Conservation (phyloP, 2,888 invertebrate genomes). For the Chesias legatella region DNA sequence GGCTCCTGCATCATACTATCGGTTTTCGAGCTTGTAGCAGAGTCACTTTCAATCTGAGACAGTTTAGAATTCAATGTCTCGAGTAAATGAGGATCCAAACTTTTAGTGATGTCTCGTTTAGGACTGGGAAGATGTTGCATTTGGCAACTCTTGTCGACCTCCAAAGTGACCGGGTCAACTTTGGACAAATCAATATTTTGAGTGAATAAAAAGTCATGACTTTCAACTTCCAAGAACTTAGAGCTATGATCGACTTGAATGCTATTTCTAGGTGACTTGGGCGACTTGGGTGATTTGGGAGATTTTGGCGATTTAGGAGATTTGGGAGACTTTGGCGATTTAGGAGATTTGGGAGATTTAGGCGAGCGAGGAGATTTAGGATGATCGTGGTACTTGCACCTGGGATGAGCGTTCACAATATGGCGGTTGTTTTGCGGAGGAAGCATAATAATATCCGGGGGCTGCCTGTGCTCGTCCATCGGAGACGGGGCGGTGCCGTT, state of each 20-base stretch:
- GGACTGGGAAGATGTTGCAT: constrained; percentile 84
- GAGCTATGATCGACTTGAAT: constrained; percentile 60
- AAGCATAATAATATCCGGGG: constrained; percentile 70
- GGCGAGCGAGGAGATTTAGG: constrained; percentile 74
- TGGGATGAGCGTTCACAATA: constrained; percentile 66
- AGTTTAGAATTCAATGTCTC: constrained; percentile 86
- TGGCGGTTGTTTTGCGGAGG: constrained; percentile 73
- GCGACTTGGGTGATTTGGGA: constrained; percentile 78
- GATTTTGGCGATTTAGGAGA: constrained; percentile 83
- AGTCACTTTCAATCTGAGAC: constrained; percentile 88
- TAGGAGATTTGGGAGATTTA: constrained; percentile 77
- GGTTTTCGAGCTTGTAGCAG: constrained; percentile 86
- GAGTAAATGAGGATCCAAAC: constrained; percentile 83
- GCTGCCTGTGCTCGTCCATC: constrained; percentile 64
- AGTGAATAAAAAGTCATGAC: constrained; percentile 84
- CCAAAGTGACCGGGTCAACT: constrained; percentile 85
- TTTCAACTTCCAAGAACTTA: constrained; percentile 75
- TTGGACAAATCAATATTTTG: constrained; percentile 88
- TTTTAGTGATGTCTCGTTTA: constrained; percentile 85
- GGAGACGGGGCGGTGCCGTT: constrained; percentile 88
- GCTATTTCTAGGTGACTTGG: constrained; percentile 74
- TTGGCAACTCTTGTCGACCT: constrained; percentile 83
- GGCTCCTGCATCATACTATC: constrained; percentile 83
- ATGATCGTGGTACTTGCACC: constrained; percentile 76
- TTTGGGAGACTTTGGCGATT: constrained; percentile 83